These are phyloP conservation scores for Conus canariensis DNA, from an alignment of 2,888 invertebrate genomes.

Conservation along the genomic window DNA sequence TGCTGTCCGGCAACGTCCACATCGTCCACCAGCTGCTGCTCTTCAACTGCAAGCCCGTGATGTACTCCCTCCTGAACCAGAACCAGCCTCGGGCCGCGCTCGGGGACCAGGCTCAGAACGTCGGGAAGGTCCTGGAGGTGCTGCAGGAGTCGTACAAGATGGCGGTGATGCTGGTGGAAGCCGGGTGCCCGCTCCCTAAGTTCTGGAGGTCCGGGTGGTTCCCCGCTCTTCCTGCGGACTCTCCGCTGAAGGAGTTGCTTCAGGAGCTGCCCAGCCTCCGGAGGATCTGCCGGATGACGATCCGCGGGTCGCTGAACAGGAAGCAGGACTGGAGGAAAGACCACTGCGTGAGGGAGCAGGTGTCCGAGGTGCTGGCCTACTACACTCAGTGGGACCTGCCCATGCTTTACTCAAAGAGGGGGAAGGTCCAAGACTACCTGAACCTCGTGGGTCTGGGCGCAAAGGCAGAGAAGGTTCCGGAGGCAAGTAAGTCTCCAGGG, in stretches of 20 bases:
- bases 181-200: background rate
- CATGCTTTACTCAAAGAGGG: no score
- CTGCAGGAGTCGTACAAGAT: background rate
- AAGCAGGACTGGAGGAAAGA: background rate
- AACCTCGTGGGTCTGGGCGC: no score
- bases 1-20: background rate
- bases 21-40: background rate
- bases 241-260: background rate
- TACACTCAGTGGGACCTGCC: background rate
- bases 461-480: no score
- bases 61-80: no score
- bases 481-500: no score
- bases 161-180: background rate
- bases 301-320: background rate
- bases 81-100: background rate
- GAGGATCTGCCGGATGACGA: background rate
- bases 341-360: background rate
- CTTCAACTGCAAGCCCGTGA: background rate
- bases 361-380: background rate
- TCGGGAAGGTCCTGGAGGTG: background rate
- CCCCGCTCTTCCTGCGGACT: background rate
- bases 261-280: background rate
- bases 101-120: background rate
- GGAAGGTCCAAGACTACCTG: no score
- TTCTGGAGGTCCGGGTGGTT: background rate